phyloP scores from a whole-genome alignment of 2,888 invertebrate species.

The Tetropium fuscum region DNA sequence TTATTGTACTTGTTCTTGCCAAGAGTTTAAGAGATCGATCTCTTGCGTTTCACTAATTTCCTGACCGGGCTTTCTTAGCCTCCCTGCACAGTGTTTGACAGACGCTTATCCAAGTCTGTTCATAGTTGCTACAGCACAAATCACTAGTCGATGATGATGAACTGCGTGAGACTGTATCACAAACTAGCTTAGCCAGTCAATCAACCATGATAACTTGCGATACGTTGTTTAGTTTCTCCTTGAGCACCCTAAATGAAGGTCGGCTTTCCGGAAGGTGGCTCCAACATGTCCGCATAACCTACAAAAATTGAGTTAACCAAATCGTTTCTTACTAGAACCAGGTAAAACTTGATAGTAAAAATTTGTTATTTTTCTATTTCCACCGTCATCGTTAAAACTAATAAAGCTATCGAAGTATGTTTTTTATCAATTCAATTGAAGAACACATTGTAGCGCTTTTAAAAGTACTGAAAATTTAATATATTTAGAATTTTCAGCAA shows the following conservation, averaged over 20 bases:
- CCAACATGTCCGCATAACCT: slow-evolving; percentile 94
- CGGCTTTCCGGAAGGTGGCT: slow-evolving; percentile 86
- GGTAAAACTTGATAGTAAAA: background rate
- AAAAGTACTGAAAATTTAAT: too few species aligned
- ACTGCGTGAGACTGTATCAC: slow-evolving; percentile 62
- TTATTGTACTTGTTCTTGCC: slow-evolving; percentile 24
- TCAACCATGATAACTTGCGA: slow-evolving; percentile 78
- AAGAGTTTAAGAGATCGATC: background rate
- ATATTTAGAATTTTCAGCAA: too few species aligned
- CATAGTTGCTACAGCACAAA: slow-evolving; percentile 68
- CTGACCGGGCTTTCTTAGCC: slow-evolving; percentile 56
- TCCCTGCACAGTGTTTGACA: slow-evolving; percentile 69
- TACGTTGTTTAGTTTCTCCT: slow-evolving; percentile 82
- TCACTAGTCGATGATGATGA: slow-evolving; percentile 63
- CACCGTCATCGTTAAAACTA: too few species aligned
- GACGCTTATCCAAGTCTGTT: slow-evolving; percentile 69
- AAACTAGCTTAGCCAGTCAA: slow-evolving; percentile 72
- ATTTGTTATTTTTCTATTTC: too few species aligned
- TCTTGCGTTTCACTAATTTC: background rate
- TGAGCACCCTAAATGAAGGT: slow-evolving; percentile 87
- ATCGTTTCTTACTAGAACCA: background rate
- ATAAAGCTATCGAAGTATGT: too few species aligned
- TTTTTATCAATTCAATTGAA: too few species aligned
- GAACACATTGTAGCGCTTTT: too few species aligned
- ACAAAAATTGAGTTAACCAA: slow-evolving; percentile 43